phyloP scores from a whole-genome alignment of 2,113 vertebrate genomes.

The Vimba vimba region DNA sequence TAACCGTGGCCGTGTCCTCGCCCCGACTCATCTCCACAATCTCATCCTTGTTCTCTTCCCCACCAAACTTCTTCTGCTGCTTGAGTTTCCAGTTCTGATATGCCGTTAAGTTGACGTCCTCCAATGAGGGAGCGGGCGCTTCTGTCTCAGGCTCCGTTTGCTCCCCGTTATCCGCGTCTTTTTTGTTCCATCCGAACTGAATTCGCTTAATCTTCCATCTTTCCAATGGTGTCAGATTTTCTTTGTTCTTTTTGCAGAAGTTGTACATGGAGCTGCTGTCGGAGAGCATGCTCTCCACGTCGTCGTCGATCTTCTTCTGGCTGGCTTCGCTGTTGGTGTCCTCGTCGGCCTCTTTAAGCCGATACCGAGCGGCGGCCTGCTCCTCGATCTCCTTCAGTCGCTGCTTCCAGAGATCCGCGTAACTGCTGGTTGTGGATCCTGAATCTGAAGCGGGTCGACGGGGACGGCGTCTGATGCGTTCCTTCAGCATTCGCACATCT shows the following conservation, averaged over 20 bases:
- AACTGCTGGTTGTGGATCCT: slow-evolving; percentile 76
- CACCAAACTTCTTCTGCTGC: slow-evolving; percentile 87
- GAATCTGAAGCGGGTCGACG: slow-evolving; percentile 70
- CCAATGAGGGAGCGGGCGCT: slow-evolving; percentile 58
- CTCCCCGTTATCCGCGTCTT: slow-evolving; percentile 72
- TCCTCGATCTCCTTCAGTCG: slow-evolving; percentile 87
- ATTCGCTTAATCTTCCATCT: slow-evolving; percentile 95
- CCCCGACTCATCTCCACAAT: slow-evolving; percentile 83
- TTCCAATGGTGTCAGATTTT: slow-evolving; percentile 88
- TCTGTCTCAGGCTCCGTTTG: slow-evolving; percentile 61
- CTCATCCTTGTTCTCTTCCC: slow-evolving; percentile 83
- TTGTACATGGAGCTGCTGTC: slow-evolving; percentile 89
- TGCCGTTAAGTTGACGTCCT: slow-evolving; percentile 84
- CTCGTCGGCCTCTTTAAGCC: slow-evolving; percentile 57
- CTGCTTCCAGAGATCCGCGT: slow-evolving; percentile 86
- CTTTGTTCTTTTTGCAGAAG: slow-evolving; percentile 92
- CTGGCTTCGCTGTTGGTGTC: slow-evolving; percentile 50
- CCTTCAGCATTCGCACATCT: slow-evolving; percentile 79
- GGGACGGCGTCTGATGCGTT: slow-evolving; percentile 67
- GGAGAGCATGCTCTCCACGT: slow-evolving; percentile 83
- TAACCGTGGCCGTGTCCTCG: slow-evolving; percentile 78
- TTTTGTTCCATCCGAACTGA: slow-evolving; percentile 96
- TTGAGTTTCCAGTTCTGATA: slow-evolving; percentile 94
- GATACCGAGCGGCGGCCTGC: slow-evolving; percentile 79
- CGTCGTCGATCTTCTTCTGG: slow-evolving; percentile 76